Percentiles rank a stretch among this genome's conserved stretches.
Conservation (phyloP, 2,113 vertebrate species). For the Myanophis thanlyinensis region DNA sequence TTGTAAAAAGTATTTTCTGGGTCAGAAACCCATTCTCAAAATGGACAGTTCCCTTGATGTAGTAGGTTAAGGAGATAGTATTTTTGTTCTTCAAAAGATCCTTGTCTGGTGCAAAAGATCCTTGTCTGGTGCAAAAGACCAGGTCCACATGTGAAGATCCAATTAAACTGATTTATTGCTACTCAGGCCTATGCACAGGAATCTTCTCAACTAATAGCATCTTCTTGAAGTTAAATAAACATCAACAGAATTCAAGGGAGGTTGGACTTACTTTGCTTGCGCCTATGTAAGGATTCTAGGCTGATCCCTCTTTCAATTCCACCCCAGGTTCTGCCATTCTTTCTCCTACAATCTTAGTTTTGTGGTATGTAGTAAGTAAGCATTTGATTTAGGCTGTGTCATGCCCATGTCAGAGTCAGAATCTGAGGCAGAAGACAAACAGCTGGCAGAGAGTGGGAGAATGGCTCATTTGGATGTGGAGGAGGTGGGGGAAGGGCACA, state of each 20-base stretch:
- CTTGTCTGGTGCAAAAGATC: background rate
- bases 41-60: background rate
- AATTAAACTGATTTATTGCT: too few species aligned
- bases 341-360: background rate
- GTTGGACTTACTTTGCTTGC: background rate
- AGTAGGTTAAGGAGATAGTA: background rate
- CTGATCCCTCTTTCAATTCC: background rate
- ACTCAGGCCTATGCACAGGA: background rate
- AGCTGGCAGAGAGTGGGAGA: too few species aligned
- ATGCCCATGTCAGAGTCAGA: too few species aligned
- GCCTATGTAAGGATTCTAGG: background rate
- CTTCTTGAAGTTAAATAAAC: background rate
- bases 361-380: background rate
- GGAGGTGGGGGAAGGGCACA: too few species aligned
- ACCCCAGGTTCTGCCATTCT: background rate
- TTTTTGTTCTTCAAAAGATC: background rate
- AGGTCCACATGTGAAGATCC: background rate
- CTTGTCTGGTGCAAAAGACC: background rate
- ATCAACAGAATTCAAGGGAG: background rate
- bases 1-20: background rate
- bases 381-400: background rate
- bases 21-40: background rate
- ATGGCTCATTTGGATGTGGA: too few species aligned
- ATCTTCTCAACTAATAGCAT: background rate
- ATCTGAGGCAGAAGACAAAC: too few species aligned